phyloP scores from a whole-genome alignment of 2,888 invertebrate genomes.

The Tipula helvola region DNA sequence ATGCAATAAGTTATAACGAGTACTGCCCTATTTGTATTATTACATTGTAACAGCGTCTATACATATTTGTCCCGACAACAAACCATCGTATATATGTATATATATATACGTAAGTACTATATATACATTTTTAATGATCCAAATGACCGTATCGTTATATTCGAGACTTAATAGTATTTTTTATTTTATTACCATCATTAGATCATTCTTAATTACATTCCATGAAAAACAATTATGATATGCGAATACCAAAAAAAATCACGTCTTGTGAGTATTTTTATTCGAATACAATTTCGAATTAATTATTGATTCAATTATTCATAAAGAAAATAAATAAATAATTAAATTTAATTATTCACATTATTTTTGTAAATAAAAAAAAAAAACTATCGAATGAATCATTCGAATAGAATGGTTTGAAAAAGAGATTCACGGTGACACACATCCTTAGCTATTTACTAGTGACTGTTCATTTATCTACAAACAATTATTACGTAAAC shows the following conservation, averaged over 20 bases:
- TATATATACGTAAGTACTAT: too few relatives aligned
- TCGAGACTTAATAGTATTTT: not conserved
- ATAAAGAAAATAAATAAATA: not conserved
- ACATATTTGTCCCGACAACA: not conserved
- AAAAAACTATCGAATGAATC: not conserved
- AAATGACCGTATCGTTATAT: not conserved
- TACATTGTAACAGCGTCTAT: not conserved
- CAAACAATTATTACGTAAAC: not conserved
- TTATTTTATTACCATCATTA: not conserved
- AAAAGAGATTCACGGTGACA: not conserved
- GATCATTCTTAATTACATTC: not conserved
- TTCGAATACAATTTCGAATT: not conserved
- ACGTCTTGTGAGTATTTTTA: not conserved
- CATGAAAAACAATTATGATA: not conserved
- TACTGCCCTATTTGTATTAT: not conserved
- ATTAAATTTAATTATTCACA: not conserved
- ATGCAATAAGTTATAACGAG: not conserved
- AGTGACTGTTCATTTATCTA: not conserved
- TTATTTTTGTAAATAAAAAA: not conserved
- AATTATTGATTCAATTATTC: not conserved
- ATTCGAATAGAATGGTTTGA: not conserved
- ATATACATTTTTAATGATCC: not conserved
- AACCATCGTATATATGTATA: not conserved
- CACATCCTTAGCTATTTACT: not conserved
- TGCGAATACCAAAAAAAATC: not conserved